Base-by-base conservation (phyloP, 2,797 vertebrate genomes). In the Peromyscus aztecus region DNA sequence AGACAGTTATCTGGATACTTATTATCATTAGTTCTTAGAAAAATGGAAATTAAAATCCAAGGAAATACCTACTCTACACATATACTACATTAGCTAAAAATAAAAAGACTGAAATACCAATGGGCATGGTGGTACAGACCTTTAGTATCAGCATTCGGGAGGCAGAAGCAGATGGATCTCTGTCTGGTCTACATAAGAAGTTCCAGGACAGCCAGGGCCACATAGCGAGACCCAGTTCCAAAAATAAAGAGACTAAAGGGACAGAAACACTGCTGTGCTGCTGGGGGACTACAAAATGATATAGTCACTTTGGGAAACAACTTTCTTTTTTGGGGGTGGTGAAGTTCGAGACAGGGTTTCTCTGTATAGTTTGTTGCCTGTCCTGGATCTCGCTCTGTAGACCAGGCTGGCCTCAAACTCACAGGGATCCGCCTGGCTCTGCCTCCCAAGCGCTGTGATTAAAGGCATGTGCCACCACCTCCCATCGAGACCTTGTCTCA, bases 21-120 rank as follows among this genome's bases (percentile, higher is more conserved):
- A 69, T 75, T 90, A 73, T 73, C 80, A 92, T 73, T 76, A 95
- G 69, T 90, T 29, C n/a, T 87, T 90, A 95, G 43, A 77, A 57
- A 94, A 91, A 81, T 95, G 27, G 19, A 85, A 49, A 85, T 94
- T 85, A 81, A 76, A 93, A 71, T 69, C 43, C 59, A 87, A 40
- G 81, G 52, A 95, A 65, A 82, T 69, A 59, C 52, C 40, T 43
- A 46, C 73, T 75, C 40, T 43, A 75, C 23, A 43, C 40, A 75
- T 75, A 43, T 21, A 77, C 11, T 86, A 93, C 31, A 59, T 65
- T 80, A 61, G 37, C 57, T 94, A 82, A 86, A 95, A 75, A 40
- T 13, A 88, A 80, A 78, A 90, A 84, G 82, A 87, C 19, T 82
- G 61, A 71, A 75, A 75, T 40, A 75, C 43, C 14, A 10, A 3